Conservation (phyloP, 2,797 vertebrate genomes). For the Ispidina lecontei region DNA sequence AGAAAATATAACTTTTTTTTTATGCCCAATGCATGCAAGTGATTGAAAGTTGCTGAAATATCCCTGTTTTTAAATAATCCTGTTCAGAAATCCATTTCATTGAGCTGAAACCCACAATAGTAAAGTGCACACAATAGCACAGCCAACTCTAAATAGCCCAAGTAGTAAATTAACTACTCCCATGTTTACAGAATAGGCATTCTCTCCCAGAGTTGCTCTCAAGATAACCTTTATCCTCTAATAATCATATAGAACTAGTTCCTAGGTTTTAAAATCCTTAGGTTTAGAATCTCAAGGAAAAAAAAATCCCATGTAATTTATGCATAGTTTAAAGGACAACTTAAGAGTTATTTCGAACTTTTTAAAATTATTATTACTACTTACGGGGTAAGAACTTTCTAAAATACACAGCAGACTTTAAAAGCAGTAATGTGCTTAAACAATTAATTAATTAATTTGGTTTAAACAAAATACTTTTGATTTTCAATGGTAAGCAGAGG, state of each 20-base stretch:
- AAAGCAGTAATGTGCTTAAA: neutral
- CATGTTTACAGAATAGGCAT: neutral
- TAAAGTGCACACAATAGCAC: neutral
- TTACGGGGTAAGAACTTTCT: neutral
- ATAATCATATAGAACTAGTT: neutral
- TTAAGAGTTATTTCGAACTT: neutral
- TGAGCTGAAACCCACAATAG: neutral
- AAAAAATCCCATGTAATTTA: neutral
- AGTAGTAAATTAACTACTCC: neutral
- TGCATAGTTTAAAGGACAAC: neutral
- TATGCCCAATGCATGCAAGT: neutral
- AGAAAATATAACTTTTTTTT: slow-evolving; percentile 27
- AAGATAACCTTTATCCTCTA: neutral
- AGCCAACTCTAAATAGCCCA: neutral
- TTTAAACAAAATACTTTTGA: neutral
- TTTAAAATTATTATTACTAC: neutral
- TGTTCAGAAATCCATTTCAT: neutral
- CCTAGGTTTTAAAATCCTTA: neutral
- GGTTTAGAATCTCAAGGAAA: neutral
- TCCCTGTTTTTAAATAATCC: neutral
- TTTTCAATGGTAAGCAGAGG: neutral
- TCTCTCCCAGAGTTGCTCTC: neutral
- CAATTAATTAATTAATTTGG: too few species aligned
- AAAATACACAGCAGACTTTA: neutral
- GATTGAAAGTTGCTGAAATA: neutral